Conservation (phyloP, 2,113 vertebrate genomes). For the Rhinichthys klamathensis region DNA sequence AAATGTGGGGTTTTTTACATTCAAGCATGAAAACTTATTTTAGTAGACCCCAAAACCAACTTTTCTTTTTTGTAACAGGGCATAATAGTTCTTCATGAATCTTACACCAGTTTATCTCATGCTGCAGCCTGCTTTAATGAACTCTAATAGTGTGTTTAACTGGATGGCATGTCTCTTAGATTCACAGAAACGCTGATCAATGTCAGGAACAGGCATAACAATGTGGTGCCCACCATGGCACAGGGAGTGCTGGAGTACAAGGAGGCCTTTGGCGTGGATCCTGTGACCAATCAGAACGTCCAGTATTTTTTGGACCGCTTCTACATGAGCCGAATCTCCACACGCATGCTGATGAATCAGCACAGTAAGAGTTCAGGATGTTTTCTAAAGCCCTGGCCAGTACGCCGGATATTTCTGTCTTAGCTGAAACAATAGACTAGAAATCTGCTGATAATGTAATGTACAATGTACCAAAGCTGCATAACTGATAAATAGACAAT, state of each 20-base stretch:
- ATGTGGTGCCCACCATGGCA: conserved; percentile 96
- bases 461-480: not conserved
- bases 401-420: not conserved
- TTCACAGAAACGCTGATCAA: conserved; percentile 90
- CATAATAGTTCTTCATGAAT: not conserved
- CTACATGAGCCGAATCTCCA: conserved; percentile 99
- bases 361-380: conserved; percentile 86
- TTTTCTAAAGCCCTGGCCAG: not conserved
- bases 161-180: conserved; percentile 66
- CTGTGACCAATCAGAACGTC: conserved; percentile 93
- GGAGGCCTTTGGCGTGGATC: conserved; percentile 88
- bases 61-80: no score
- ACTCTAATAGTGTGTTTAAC: conserved; percentile 5
- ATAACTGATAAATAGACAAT: not conserved
- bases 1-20: no score
- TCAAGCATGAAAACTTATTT: no score
- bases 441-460: not conserved
- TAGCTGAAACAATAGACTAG: not conserved
- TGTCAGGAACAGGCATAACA: conserved; percentile 91
- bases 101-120: not conserved
- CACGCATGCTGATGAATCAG: conserved; percentile 98
- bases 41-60: no score
- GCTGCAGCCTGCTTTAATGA: not conserved
- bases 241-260: conserved; percentile 96
- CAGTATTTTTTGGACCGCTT: conserved; percentile 98